Base-by-base conservation (phyloP, 92 coral and sea anemone genomes). In the Paramuricea clavata region DNA sequence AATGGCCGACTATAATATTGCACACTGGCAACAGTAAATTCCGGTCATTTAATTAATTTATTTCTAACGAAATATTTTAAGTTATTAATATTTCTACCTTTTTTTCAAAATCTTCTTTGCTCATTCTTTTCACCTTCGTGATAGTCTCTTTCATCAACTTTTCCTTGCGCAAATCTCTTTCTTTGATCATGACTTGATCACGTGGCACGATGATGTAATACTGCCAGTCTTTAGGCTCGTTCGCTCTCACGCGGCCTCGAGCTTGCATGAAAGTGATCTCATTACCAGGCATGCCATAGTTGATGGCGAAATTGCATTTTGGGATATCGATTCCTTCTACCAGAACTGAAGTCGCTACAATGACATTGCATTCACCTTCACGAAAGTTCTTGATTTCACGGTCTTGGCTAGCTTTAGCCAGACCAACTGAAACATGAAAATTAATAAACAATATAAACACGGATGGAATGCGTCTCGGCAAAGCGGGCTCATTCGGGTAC, bases 261-360 rank as follows among this genome's bases (percentile, higher is more conserved):
- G 99, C 93, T 83, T 96, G 99, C 69, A 96, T 95, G 43, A 91
- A 88, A 62, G 98, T 94, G 86, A 96, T 96, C 90, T 96, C 99
- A 73, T 96, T 96, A 23, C 99, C 99, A 67, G 94, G 94, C 99
- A 96, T 96, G 78, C 93, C 95, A 86, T 96, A 96, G 65, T 95
- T 94, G 78, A 94, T 89, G 90, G 89, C 99, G 90, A 89, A 96
- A 52, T 92, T 94, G 68, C 98, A 96, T 69, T 96, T 95, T 32
- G 62, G 85, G 34, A 96, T 96, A 76, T 96, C 99, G 81, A 96
- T 68, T 12, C 99, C 99, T 83, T 96, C 99, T 67, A 94, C 95
- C 31, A 98, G 97, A 49, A 92, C 95, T 2, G 98, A 93, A 28
- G 99, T 96, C 19, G 98, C 99, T 19, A 97, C 85, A 78, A 96